A percentile compares a stretch with the other conserved stretches of the same genome.
Evolutionary conservation across 2,113 vertebrate species (phyloP).

Genomic region (Aptenodytes patagonicus): DNA sequence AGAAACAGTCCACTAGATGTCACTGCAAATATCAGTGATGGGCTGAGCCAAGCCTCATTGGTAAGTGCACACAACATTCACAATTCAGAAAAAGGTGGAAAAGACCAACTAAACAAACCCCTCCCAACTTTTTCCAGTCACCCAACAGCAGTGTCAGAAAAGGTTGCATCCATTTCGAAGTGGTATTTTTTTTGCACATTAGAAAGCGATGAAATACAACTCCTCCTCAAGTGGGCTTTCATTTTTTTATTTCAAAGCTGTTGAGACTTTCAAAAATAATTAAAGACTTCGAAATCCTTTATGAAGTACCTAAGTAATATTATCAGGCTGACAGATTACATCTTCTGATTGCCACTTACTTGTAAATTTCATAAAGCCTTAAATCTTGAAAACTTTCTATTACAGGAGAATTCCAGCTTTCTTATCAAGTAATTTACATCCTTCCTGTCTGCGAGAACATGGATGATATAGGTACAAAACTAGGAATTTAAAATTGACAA

Average conservation of each 20-base stretch:
- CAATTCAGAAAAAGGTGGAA: neutral
- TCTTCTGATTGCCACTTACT: neutral
- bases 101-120: neutral
- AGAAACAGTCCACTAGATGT: conserved; percentile 34
- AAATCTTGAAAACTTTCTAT: neutral
- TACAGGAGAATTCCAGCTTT: neutral
- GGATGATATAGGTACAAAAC: neutral
- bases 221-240: neutral
- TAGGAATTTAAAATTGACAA: neutral
- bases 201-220: neutral
- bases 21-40: neutral
- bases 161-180: neutral
- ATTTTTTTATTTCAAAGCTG: neutral
- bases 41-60: neutral
- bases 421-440: neutral
- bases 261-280: neutral
- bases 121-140: neutral
- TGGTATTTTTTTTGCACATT: neutral
- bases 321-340: neutral
- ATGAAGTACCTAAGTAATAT: neutral
- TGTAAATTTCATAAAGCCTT: neutral
- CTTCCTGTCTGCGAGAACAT: neutral
- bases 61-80: fast-evolving
- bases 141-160: neutral
- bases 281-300: neutral